Conservation (phyloP, 2,113 vertebrate genomes). For the Siphamia tubifer region DNA sequence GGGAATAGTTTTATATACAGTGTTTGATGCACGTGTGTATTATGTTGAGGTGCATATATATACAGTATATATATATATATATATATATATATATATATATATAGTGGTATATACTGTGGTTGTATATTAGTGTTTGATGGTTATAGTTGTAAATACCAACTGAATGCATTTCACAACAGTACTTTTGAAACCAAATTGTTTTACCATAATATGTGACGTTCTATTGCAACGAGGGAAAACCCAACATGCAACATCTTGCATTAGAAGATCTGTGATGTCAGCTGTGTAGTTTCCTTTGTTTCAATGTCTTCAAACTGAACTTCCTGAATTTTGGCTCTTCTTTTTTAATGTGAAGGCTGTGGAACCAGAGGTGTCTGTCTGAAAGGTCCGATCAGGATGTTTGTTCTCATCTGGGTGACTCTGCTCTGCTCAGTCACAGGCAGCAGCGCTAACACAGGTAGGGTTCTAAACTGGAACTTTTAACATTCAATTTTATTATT, state of each 20-base stretch:
- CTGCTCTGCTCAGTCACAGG: constrained; percentile 7
- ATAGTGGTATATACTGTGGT: too few species aligned
- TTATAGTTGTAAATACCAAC: too few species aligned
- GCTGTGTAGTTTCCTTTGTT: not conserved
- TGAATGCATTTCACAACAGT: too few species aligned
- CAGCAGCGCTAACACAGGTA: constrained; percentile 26
- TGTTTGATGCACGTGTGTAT: too few species aligned
- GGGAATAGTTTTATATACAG: too few species aligned
- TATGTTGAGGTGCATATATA: too few species aligned
- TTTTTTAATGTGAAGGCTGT: not conserved
- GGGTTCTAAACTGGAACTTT: not conserved
- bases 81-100: too few species aligned
- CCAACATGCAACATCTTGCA: not conserved
- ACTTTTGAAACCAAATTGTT: too few species aligned
- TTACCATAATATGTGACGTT: not conserved
- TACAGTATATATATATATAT: too few species aligned
- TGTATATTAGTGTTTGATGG: too few species aligned
- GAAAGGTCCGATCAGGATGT: constrained; percentile 23
- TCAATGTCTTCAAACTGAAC: not conserved
- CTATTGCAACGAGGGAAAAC: not conserved
- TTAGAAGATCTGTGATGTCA: not conserved
- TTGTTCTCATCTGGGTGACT: constrained; percentile 14
- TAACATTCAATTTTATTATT: too few species aligned
- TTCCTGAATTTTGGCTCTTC: not conserved
- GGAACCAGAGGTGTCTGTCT: not conserved